Evolutionary conservation across 2,797 vertebrate genomes (phyloP).

Genomic region (Tympanoctomys barrerae): DNA sequence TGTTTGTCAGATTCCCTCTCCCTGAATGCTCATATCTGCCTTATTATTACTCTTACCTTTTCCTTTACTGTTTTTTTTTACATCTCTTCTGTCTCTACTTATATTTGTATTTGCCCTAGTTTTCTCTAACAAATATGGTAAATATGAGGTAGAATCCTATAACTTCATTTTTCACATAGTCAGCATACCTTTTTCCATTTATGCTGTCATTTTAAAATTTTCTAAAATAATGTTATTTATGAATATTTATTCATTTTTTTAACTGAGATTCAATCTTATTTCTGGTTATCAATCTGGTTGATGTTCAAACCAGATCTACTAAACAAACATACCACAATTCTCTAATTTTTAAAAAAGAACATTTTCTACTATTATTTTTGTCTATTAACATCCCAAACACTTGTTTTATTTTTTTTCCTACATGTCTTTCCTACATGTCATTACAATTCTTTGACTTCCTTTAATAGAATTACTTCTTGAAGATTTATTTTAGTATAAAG

Average conservation of each 20-base stretch:
- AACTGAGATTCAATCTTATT: background rate
- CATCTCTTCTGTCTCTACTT: background rate
- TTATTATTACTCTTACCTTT: background rate
- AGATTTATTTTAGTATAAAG: background rate
- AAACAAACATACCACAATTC: background rate
- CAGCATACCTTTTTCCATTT: background rate
- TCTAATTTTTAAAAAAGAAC: background rate
- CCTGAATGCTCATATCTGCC: background rate
- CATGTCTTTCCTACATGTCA: background rate
- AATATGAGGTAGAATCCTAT: background rate
- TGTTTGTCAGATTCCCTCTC: background rate
- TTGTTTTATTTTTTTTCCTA: background rate
- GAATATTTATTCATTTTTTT: background rate
- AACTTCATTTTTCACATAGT: background rate
- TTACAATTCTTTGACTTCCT: background rate
- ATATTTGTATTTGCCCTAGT: background rate
- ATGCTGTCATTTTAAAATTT: background rate
- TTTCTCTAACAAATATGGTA: background rate
- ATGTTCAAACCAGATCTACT: background rate
- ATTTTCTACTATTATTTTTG: background rate
- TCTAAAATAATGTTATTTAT: background rate
- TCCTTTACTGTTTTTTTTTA: background rate
- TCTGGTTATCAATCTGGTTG: background rate
- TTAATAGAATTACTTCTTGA: background rate
- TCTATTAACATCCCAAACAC: background rate